A percentile compares a stretch with the other conserved stretches of the same genome.
These are phyloP conservation scores for Caenorhabditis elegans DNA, from an alignment of 1,140 invertebrate species.

Conservation along the genomic window WBcel235 BX284604.4:8882501-8883000, in stretches of 20 bases:
- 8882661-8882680: background rate
- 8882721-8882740: too few relatives aligned
- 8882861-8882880: background rate
- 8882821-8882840: too few relatives aligned
- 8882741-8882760: background rate
- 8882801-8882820: background rate
- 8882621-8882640: constrained; percentile 23
- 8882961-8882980: too few relatives aligned
- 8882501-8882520: too few relatives aligned
- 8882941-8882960: too few relatives aligned
- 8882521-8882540: background rate
- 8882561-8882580: constrained; percentile 16
- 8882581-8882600: background rate
- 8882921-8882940: too few relatives aligned
- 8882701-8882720: too few relatives aligned
- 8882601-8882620: background rate
- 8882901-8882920: too few relatives aligned
- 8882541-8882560: constrained; percentile 11
- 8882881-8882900: background rate
- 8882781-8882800: background rate
- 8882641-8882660: background rate
- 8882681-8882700: background rate
- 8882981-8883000: too few relatives aligned
- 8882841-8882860: too few relatives aligned
- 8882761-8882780: background rate